Base-by-base conservation (phyloP, 92 coral and sea anemone genomes). In the Ricordea florida region DNA sequence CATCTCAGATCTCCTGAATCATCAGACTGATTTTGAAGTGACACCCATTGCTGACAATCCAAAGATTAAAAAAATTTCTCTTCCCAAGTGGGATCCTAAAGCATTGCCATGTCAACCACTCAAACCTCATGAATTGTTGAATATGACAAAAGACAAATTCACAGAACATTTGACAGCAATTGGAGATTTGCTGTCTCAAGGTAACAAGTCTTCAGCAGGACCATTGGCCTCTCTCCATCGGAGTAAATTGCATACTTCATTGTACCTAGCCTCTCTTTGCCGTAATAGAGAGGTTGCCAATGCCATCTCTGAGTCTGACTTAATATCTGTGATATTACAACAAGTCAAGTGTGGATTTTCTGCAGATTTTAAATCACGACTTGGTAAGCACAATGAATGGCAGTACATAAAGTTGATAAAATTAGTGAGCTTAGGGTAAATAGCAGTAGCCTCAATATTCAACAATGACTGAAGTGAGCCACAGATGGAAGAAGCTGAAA, bases 11-110 rank as follows among this genome's bases (percentile, higher is more conserved):
- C 72, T 96, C 2, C 71, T 87, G 42, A 86, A 64, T 34, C 99
- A 96, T 49, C 80, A 92, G 16, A 92, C 99, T 10, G 99, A 96
- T 69, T 96, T 89, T 38, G 29, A 76, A 11, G 97, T 92, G 3
- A 59, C 94, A 24, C 93, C 99, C n/a, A 96, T 96, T 48, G 85
- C 83, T 24, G 96, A 96, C 75, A 96, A 96, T 63, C 87, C 90
- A n/a, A 92, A 81, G 51, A 92, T 92, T 33, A 92, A 92, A 81
- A 96, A 92, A 62, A 33, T 82, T 24, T 36, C 80, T n/a, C 33
- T 80, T 20, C 93, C 97, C 3, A 92, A 93, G 76, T 96, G 88
- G 87, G 99, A 96, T 66, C 45, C 96, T 11, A 96, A 92, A 62
- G 85, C 99, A 0, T 36, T 96, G 50, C 94, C 93, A 34, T 89